Conservation (phyloP, 2,113 vertebrate genomes). For the Orthonyx spaldingii region DNA sequence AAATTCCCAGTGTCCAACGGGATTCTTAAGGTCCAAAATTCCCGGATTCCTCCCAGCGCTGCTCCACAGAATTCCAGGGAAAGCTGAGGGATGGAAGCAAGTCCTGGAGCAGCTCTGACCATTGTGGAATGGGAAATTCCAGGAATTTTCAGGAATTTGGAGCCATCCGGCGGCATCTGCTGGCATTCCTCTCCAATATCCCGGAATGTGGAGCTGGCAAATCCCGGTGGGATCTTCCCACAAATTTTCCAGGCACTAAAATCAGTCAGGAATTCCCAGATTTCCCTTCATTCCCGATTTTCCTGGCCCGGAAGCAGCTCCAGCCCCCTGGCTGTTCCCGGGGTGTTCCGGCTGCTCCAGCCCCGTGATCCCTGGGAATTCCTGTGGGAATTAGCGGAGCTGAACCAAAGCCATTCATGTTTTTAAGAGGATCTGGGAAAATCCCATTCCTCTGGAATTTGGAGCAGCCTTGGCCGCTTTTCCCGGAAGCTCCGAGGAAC, state of each 20-base stretch:
- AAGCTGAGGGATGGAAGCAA: background rate
- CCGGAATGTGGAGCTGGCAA: background rate
- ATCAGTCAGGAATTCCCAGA: background rate
- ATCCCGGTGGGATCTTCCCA: background rate
- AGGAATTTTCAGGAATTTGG: background rate
- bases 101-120: background rate
- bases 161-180: too few relatives aligned
- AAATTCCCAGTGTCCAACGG: background rate
- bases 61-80: background rate
- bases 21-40: background rate
- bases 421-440: background rate
- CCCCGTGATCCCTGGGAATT: background rate
- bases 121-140: background rate
- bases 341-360: background rate
- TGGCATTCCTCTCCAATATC: background rate
- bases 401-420: accelerated
- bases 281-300: background rate
- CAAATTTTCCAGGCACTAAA: background rate
- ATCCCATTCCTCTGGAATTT: background rate
- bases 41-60: background rate
- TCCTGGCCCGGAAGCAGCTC: background rate
- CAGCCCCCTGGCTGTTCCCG: accelerated
- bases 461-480: background rate
- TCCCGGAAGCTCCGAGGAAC: background rate
- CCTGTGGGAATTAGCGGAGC: background rate